Base-by-base conservation (phyloP, 2,888 invertebrate species). In the Pseudococcus viburni region DNA sequence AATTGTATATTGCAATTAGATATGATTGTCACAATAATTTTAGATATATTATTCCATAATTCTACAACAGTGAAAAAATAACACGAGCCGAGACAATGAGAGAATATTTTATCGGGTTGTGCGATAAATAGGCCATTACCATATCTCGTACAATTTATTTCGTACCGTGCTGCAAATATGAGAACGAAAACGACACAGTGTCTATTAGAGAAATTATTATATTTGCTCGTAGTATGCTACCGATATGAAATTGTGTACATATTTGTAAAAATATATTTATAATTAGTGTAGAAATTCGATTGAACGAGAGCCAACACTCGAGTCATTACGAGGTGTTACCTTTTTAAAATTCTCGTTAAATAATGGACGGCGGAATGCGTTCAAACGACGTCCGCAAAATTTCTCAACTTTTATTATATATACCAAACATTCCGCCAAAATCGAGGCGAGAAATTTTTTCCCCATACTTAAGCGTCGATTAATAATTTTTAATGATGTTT, bases 271-370 rank as follows among this genome's bases (percentile, higher is more conserved):
- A 33, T 33, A 73, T 42, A 42, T 42, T 42, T 33, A 73, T 73
- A 73, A 73, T 73, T 73, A 73, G 73, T 73, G 26, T 73, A 19
- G 33, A 73, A 73, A 73, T 73, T 73, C 33, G 73, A 73, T 73
- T 73, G 73, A 73, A 73, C 15, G 73, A 73, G 26, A 33, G 73
- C 73, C 73, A 73, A 73, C 73, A 73, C 33, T 73, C 6, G 73
- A 33, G 12, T 64, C 64, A 64, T 64, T 64, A 64, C 73, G 33
- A 73, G 73, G 64, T 64, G 64, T 73, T 73, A 73, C 33, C 33
- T 73, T 73, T 33, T 26, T 17, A 17, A 73, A 73, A 73, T 73
- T 73, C 33, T 73, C 15, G 73, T 73, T 17, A 19, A 73, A 73
- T 73, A 73, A 33, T 33, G 33, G 39, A 73, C 33, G 73, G 33